phyloP scores from a whole-genome alignment of 2,797 vertebrate genomes.

The Anguilla obscura region DNA sequence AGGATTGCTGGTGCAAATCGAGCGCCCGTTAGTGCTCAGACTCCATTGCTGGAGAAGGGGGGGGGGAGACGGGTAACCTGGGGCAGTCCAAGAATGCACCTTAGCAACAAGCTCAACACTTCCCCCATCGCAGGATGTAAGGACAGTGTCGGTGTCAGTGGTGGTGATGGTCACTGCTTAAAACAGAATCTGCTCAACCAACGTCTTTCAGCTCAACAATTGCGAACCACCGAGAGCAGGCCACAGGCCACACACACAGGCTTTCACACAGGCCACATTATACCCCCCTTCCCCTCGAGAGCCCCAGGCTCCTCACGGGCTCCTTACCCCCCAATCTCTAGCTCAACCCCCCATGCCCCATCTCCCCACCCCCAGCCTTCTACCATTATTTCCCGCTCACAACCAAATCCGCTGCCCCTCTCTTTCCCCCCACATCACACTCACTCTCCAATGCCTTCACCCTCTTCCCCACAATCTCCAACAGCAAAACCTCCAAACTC shows the following conservation, averaged over 20 bases:
- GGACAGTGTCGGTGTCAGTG: background rate
- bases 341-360: background rate
- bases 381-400: background rate
- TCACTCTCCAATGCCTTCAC: background rate
- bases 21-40: background rate
- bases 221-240: background rate
- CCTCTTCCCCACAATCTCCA: background rate
- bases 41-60: no score
- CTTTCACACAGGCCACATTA: constrained; percentile 1
- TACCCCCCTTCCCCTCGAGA: background rate
- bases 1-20: background rate
- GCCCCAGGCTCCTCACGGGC: constrained; percentile 80
- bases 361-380: background rate
- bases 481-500: background rate
- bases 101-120: background rate
- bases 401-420: background rate
- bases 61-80: background rate
- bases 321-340: constrained; percentile 48
- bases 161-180: background rate
- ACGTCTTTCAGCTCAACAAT: background rate
- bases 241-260: no score
- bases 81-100: background rate
- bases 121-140: background rate
- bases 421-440: background rate
- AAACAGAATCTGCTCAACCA: background rate